Base-by-base conservation (phyloP, 2,888 invertebrate species). In the Aplocera efformata region DNA sequence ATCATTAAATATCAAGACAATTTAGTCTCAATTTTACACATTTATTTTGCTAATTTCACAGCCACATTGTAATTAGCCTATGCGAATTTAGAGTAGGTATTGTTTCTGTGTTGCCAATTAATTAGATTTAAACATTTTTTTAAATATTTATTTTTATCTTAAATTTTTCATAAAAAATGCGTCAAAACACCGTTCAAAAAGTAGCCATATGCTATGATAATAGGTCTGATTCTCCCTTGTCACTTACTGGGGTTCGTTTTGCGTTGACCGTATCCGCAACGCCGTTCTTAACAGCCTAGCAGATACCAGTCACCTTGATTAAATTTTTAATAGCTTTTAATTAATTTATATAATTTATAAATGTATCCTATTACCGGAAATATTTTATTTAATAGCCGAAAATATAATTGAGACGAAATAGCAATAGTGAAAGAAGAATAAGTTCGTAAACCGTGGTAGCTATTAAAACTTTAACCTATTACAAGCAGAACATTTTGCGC, bases 1-100 rank as follows among this genome's bases (percentile, higher is more conserved):
- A 44, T 51, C 64, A 67, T 72, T 68, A 65, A 63, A 58, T 74
- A 33, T 45, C 10, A 40, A 45, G 45, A 45, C 45, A 37, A 45
- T 33, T 34, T 40, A 30, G 45, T 36, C 45, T 45, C 45, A 41
- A 45, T 27, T 39, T 40, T 45, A 45, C 45, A 45, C 45, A 36
- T 75, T 75, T 78, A 76, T 73, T 86, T 86, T 84, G 88, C 88
- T 88, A 88, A 86, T 84, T 79, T 89, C 88, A 88, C 89, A 89
- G 88, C 88, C 88, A 79, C 83, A 80, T 79, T 82, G 80, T 84
- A 84, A 86, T 88, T 88, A 89, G 88, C 88, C 89, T 89, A 89
- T 86, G 82, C 83, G 75, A 84, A 84, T 80, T 77, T 73, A 85
- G 75, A 82, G 85, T n/a, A n/a, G n/a, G n/a, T 88, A 86, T 82